Evolutionary conservation across 1,140 invertebrate genomes (phyloP), one percentile per base, ranked within the genome.

Genomic region (Prorops nasuta): DNA sequence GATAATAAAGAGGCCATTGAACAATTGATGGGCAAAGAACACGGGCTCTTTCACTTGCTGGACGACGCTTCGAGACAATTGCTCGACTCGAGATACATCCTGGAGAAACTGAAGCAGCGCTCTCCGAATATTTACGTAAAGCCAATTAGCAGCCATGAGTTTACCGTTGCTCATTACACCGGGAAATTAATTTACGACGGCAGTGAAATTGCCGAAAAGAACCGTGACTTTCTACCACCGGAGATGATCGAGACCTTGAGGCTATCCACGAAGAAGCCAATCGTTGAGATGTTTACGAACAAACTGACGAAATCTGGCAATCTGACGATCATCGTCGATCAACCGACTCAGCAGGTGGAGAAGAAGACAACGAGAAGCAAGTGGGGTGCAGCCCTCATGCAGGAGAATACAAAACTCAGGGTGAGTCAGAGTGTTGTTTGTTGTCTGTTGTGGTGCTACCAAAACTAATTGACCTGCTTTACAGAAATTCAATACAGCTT

Each of bases 1-100:
- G 91, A 96, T 71, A 96, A 97, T 68, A 88, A 90, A 64, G 83
- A 86, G 17, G 85, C 90, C 16, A 82, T 96, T 10, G 92, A 96
- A 70, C 87, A 91, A 68, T 79, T 96, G 18, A 82, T 94, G 76
- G 85, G 82, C 12, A 92, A 90, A 69, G 88, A 89, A 4, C 81
- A 86, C 48, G 94, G 95, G 0, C 72, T 97, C 0, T 87, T 98
- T 54, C 84, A 86, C 46, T 82, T 95, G 20, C 83, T 98, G 37
- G 95, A 98, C 71, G 91, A 96, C 65, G 91, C 93, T 12, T 91
- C 90, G 60, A 87, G 85, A 52, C 80, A 80, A 51, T 74, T 79
- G 45, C 71, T 80, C 41, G 81, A 80, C 47, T 81, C 80, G 19
- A 81, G 84, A 58, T 82, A 80, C 45, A 80, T 88, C 21, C 76